Evolutionary conservation across 2,888 invertebrate genomes (phyloP), one percentile per base, ranked within the genome.

Genomic region (Clusia tigrina): DNA sequence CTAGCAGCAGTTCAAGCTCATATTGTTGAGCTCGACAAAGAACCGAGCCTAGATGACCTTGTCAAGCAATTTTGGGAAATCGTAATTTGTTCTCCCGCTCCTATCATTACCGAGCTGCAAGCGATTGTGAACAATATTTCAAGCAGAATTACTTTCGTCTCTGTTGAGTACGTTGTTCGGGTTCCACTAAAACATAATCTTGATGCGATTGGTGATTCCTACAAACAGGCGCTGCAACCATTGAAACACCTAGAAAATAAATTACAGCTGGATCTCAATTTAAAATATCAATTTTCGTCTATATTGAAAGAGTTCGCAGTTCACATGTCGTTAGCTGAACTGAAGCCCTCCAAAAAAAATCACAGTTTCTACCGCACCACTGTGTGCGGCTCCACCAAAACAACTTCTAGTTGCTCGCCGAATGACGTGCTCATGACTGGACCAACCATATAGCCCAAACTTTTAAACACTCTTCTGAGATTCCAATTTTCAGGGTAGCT

Each of bases 341-440:
- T 38, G 20, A 10, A 18, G 20, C 60, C 17, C 20, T 46, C 6
- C 48, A 3, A 2, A 2, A 2, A 3, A n/a, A 54, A 9, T n/a
- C 64, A 65, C n/a, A n/a, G 23, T 67, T 57, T 23, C 64, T 69
- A 10, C 69, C 67, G 1, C 67, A 68, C 25, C 68, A 68, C 48
- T 65, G 65, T 26, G 66, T 68, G 1, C 42, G 67, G 60, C n/a
- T 67, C 66, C 17, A 54, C 62, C 26, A 42, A 52, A 32, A 63
- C 60, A n/a, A 55, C 63, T 15, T 54, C 63, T 6, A 55, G 62
- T n/a, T 12, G 54, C 18, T 64, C 66, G 10, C 52, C 65, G 2
- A 68, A 48, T 48, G 38, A 55, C 3, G n/a, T 55, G 37, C 32
- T 54, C 3, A 55, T 55, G 55, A 37, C 55, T 20, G 48, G 48